Base-by-base conservation (phyloP, 2,113 vertebrate genomes). In the Vulpes vulpes region DNA sequence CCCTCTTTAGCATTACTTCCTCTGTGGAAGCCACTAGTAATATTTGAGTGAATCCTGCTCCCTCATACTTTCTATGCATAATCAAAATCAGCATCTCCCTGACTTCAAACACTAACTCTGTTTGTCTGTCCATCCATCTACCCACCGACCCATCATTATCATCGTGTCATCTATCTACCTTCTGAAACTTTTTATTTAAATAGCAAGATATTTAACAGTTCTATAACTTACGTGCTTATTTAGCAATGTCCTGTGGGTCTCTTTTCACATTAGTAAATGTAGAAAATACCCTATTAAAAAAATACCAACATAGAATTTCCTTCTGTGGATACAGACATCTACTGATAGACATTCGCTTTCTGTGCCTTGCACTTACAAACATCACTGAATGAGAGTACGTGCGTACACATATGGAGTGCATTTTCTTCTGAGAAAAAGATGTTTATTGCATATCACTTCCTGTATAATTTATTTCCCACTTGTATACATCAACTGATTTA, bases 401-500 rank as follows among this genome's bases (percentile, higher is more conserved):
- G 80, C 9, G 32, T 25, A 60, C 2, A 85, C 53, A 27, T 73
- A 27, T 11, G 17, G n/a, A 69, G 51, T 91, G 14, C 4, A 85
- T 55, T 81, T 64, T 64, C 19, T 53, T 55, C 86, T 83, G 57
- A 86, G 49, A n/a, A 59, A 32, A 4, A 85, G 15, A 88, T 76
- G 9, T 79, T 83, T 35, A 89, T 16, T 62, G 20, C 83, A 51
- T 88, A 59, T 55, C 38, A 80, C 57, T 92, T 88, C 88, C 8
- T 35, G 7, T 89, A 53, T 62, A 25, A 91, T 91, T 93, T 81
- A 55, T 84, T 92, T 83, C 49, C 19, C 22, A 95, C 16, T 85
- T 89, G 96, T 82, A 32, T 89, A 55, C 23, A 89, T 60, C 59
- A 90, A n/a, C 3, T 93, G 59, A 94, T 84, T 80, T 83, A 97